These are phyloP conservation scores for Ara ararauna DNA, from an alignment of 2,797 vertebrate species.

Conservation along the genomic window DNA sequence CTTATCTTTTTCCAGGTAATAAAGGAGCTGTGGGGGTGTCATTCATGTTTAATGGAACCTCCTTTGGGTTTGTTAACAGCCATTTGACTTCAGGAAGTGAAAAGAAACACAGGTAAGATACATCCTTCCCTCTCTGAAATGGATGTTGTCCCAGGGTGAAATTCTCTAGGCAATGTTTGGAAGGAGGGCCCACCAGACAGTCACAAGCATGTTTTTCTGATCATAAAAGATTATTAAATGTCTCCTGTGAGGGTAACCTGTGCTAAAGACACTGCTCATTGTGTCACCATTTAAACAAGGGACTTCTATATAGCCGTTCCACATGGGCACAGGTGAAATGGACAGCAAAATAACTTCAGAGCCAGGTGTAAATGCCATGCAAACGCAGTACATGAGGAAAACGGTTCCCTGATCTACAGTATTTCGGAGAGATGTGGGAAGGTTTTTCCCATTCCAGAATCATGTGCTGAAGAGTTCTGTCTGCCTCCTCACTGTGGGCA, in stretches of 20 bases:
- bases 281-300: background rate
- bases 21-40: constrained; percentile 98
- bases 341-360: background rate
- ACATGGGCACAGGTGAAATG: background rate
- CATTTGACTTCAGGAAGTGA: constrained; percentile 98
- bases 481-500: background rate
- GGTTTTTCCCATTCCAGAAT: background rate
- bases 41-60: constrained; percentile 98
- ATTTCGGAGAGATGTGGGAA: background rate
- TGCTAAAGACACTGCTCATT: background rate
- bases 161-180: background rate
- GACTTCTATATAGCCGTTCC: background rate
- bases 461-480: background rate
- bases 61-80: constrained; percentile 97
- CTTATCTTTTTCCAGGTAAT: constrained; percentile 84
- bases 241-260: background rate
- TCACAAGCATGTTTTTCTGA: background rate
- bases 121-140: background rate
- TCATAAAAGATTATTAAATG: background rate
- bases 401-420: background rate
- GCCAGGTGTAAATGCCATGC: background rate
- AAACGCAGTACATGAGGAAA: background rate
- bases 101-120: constrained; percentile 92
- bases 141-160: background rate
- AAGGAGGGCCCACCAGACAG: background rate